A percentile compares a stretch with the other conserved stretches of the same genome.
Evolutionary conservation across 1,140 invertebrate species (phyloP).

Genomic region (Pogonognathellus flavescens): DNA sequence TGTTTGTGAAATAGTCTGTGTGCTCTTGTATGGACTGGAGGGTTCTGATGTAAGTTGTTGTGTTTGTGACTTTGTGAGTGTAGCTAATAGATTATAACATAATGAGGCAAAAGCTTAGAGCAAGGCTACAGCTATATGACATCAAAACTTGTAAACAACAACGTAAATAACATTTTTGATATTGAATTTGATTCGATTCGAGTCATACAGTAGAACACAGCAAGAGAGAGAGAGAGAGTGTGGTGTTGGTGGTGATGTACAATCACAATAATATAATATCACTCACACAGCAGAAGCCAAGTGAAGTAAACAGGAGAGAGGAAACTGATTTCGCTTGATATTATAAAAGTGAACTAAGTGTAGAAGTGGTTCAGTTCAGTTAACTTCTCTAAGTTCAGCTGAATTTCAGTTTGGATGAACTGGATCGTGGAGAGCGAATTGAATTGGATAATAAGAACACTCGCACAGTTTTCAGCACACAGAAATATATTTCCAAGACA

Average conservation of each 20-base stretch:
- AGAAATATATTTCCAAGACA: neutral
- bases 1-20: neutral
- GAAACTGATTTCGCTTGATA: neutral
- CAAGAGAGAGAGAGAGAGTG: neutral
- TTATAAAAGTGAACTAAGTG: too few relatives aligned
- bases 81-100: neutral
- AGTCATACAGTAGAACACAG: neutral
- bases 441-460: neutral
- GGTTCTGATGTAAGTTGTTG: slow-evolving; percentile 20
- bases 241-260: too few relatives aligned
- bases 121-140: slow-evolving; percentile 41
- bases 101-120: slow-evolving; percentile 2
- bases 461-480: neutral
- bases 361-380: slow-evolving; percentile 15
- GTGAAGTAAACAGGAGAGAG: neutral
- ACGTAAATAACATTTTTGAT: slow-evolving; percentile 40
- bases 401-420: slow-evolving; percentile 13
- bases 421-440: neutral
- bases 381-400: neutral
- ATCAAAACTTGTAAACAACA: slow-evolving; percentile 39
- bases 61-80: slow-evolving; percentile 8
- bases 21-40: neutral
- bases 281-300: too few relatives aligned
- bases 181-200: slow-evolving; percentile 15
- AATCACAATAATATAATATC: too few relatives aligned